Conservation (phyloP, 2,797 vertebrate genomes). For the Kryptopterus vitreolus region DNA sequence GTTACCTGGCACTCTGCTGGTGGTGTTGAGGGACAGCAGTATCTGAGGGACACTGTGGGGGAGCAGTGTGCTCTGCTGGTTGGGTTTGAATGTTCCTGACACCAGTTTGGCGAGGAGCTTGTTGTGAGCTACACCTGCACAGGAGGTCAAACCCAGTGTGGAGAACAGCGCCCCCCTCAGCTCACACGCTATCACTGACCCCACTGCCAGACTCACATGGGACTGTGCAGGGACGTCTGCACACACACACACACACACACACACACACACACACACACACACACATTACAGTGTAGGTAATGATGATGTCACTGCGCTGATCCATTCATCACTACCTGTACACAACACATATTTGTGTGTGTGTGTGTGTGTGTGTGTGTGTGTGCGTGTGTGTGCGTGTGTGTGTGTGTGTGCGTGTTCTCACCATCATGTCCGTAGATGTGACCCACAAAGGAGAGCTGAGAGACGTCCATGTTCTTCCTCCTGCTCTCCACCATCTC, state of each 20-base stretch:
- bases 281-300: not conserved
- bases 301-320: not conserved
- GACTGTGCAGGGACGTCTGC: conserved; percentile 57
- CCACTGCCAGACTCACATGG: conserved; percentile 74
- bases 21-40: conserved; percentile 69
- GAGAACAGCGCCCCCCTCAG: conserved; percentile 73
- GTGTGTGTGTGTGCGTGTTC: conserved; percentile 22
- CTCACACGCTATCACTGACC: conserved; percentile 84
- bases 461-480: conserved; percentile 45
- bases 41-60: conserved; percentile 76
- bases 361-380: not conserved
- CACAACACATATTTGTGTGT: no score
- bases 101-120: conserved; percentile 89
- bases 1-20: conserved; percentile 84
- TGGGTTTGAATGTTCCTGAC: conserved; percentile 86
- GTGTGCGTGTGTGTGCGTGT: not conserved
- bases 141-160: conserved; percentile 83
- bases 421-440: conserved; percentile 77
- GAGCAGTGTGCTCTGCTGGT: conserved; percentile 88
- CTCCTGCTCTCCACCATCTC: conserved; percentile 78
- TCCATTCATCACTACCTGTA: not conserved
- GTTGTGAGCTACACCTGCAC: conserved; percentile 83
- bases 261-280: not conserved
- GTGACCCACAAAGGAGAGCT: conserved; percentile 74
- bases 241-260: conserved; percentile 17